These are phyloP conservation scores for Fregetta grallaria DNA, from an alignment of 2,113 vertebrate genomes.

Conservation along the genomic window DNA sequence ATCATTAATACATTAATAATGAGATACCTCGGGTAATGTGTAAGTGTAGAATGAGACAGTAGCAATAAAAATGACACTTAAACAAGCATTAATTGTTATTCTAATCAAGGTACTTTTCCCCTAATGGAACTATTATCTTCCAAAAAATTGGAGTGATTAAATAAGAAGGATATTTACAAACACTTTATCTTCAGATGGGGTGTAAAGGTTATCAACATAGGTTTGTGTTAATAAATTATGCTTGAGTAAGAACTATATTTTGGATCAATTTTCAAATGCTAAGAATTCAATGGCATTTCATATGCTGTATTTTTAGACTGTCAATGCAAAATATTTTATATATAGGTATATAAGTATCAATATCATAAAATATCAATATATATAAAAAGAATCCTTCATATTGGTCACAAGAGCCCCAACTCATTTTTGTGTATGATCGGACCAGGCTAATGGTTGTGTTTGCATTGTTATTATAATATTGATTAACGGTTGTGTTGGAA, in stretches of 20 bases:
- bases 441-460: background rate
- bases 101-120: background rate
- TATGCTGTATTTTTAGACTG: background rate
- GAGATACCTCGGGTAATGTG: slow-evolving; percentile 7
- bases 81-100: background rate
- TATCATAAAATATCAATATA: background rate
- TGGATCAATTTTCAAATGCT: background rate
- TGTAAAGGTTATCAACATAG: background rate
- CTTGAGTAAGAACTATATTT: background rate
- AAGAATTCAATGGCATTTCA: background rate
- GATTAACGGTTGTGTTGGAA: background rate
- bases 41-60: background rate
- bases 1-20: background rate
- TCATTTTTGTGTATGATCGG: background rate
- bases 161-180: background rate
- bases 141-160: background rate
- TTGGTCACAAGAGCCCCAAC: background rate
- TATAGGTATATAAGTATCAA: background rate
- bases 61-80: background rate
- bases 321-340: background rate
- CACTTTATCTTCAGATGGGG: background rate
- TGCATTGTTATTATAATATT: background rate
- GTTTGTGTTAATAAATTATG: background rate
- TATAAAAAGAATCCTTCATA: background rate
- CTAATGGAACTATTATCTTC: background rate